Evolutionary conservation across 2,888 invertebrate genomes (phyloP).

Genomic region (Pollenia angustigena): DNA sequence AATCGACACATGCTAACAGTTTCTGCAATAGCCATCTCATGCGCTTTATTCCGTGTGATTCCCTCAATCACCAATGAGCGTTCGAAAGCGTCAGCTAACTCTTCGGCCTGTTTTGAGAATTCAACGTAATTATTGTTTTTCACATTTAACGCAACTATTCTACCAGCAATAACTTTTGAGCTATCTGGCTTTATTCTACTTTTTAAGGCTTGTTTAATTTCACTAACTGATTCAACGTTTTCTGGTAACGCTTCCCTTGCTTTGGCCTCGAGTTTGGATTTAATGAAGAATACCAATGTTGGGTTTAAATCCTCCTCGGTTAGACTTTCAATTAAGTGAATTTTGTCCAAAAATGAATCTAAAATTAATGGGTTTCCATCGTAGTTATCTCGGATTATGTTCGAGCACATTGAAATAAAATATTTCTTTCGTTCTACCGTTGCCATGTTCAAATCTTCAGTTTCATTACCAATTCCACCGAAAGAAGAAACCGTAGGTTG

Average conservation of each 20-base stretch:
- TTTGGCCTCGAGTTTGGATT: slow-evolving; percentile 7
- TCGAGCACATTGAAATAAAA: slow-evolving; percentile 21
- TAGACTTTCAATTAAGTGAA: too few species aligned
- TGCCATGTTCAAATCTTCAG: slow-evolving; percentile 4
- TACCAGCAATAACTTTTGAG: slow-evolving; percentile 29
- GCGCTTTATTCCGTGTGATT: slow-evolving; percentile 41
- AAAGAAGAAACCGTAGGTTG: too few species aligned
- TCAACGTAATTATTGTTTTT: slow-evolving; percentile 15
- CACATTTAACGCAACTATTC: slow-evolving; percentile 44
- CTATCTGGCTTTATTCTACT: slow-evolving; percentile 23
- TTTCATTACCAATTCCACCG: not conserved
- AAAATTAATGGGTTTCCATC: not conserved
- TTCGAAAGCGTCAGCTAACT: slow-evolving; percentile 46
- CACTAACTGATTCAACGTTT: not conserved
- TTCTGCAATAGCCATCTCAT: not conserved
- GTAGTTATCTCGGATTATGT: slow-evolving; percentile 34
- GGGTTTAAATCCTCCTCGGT: too few species aligned
- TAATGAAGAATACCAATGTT: not conserved
- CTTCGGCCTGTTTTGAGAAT: slow-evolving; percentile 50
- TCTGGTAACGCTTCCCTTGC: not conserved
- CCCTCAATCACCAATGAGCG: slow-evolving; percentile 43
- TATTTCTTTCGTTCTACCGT: slow-evolving; percentile 30
- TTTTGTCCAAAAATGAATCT: too few species aligned
- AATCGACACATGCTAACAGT: slow-evolving; percentile 10
- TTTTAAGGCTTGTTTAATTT: slow-evolving; percentile 10